Evolutionary conservation across 2,888 invertebrate genomes (phyloP), one percentile per base, ranked within the genome.

Genomic region (Mesoligia furuncula): DNA sequence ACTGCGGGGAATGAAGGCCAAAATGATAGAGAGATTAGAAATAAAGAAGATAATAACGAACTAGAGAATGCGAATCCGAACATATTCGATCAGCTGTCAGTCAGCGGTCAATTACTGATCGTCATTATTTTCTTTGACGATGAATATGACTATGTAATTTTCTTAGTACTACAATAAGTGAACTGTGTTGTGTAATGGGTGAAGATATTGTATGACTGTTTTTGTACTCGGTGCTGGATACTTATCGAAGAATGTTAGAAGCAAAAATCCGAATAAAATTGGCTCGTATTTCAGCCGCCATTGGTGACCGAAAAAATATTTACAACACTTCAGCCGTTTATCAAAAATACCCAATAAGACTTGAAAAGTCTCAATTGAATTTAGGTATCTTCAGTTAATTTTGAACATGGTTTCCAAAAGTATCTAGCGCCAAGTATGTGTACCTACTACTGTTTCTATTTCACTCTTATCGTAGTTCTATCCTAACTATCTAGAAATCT

Each of bases 61-160:
- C 90, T 92, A 94, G 94, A 93, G 92, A 95, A 92, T 90, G 87
- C 59, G 79, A 84, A 84, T 88, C 86, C 84, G 85, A 88, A 89
- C 83, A 90, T 83, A 87, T 86, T 84, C 80, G 85, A 89, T 90
- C 91, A 91, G 90, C 91, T 90, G 86, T 87, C 84, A 84, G 91
- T 91, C 89, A 91, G 88, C 90, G 92, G 94, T 94, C 95, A 94
- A 94, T 94, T 95, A 94, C 87, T 93, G 80, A 85, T 95, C 90
- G 91, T 95, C 87, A 93, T 96, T 85, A 91, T 95, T 88, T 91
- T 93, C 82, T 90, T 93, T 81, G 93, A 92, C 78, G 92, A 93
- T 74, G 90, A 93, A 72, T 88, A 89, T 77, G 92, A 92, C 85
- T 92, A 90, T 88, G 87, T 94, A 72, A 83, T 95, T 90, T 90